Conservation (phyloP, 2,113 vertebrate genomes). For the Labeo rohita region DNA sequence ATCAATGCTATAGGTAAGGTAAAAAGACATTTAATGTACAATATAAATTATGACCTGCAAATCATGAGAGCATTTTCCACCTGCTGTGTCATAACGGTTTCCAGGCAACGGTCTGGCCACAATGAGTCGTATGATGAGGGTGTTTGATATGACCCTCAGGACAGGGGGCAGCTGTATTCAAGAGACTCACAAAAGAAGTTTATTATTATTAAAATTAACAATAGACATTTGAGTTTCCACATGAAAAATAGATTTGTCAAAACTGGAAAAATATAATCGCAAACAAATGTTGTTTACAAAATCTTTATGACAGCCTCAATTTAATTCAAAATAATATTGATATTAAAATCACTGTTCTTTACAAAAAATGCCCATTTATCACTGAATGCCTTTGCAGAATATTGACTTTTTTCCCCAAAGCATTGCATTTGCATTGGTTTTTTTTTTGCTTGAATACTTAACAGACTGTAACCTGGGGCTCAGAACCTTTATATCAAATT, state of each 20-base stretch:
- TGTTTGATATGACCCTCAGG: neutral
- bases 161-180: constrained; percentile 7
- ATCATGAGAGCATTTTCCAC: neutral
- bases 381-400: neutral
- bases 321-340: neutral
- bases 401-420: neutral
- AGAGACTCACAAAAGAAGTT: neutral
- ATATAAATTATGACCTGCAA: constrained; percentile 19
- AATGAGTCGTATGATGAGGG: neutral
- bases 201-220: constrained; percentile 26
- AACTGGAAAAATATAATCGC: neutral
- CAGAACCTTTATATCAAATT: neutral
- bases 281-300: neutral
- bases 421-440: neutral
- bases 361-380: neutral
- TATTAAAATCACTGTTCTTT: neutral
- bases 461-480: neutral
- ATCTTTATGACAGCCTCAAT: neutral
- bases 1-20: neutral
- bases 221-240: neutral
- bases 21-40: neutral
- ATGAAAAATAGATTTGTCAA: constrained; percentile 1
- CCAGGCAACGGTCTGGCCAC: constrained; percentile 4
- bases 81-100: neutral
- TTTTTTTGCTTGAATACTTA: neutral